A percentile compares a stretch with the other conserved stretches of the same genome.
These are phyloP conservation scores for Tipula helvola DNA, from an alignment of 2,888 invertebrate genomes.

Conservation along the genomic window DNA sequence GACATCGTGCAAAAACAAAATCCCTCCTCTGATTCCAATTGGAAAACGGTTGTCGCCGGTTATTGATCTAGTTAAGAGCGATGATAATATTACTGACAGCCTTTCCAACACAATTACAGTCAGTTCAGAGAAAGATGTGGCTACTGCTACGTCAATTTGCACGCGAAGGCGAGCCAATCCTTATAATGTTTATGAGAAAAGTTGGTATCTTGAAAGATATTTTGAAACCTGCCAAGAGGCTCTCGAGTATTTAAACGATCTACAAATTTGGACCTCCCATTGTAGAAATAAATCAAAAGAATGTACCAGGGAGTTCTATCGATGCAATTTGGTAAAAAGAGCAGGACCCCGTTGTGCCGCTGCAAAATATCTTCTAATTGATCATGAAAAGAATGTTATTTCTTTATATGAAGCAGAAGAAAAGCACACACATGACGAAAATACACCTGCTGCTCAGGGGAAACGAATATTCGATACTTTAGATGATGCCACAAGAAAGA, in stretches of 20 bases:
- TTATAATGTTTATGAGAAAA: neutral
- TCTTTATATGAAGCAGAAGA: neutral
- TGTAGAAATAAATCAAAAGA: neutral
- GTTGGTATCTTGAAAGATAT: neutral
- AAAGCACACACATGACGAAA: neutral
- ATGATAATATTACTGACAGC: neutral
- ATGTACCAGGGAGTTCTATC: neutral
- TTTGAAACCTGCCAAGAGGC: neutral
- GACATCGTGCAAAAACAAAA: neutral
- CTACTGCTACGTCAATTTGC: neutral
- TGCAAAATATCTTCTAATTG: neutral
- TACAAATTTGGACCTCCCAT: neutral
- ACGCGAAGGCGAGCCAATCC: too few species aligned
- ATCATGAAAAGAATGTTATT: neutral
- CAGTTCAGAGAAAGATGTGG: too few species aligned
- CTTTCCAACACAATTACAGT: too few species aligned
- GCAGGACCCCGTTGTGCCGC: neutral
- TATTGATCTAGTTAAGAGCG: neutral
- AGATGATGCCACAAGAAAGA: neutral
- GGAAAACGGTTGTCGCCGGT: neutral
- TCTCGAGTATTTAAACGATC: neutral
- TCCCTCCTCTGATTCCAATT: neutral
- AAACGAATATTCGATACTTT: neutral
- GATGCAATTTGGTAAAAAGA: neutral
- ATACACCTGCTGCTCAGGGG: neutral